Conservation (phyloP, 2,888 invertebrate genomes). For the Lasioglossum oenotherae region DNA sequence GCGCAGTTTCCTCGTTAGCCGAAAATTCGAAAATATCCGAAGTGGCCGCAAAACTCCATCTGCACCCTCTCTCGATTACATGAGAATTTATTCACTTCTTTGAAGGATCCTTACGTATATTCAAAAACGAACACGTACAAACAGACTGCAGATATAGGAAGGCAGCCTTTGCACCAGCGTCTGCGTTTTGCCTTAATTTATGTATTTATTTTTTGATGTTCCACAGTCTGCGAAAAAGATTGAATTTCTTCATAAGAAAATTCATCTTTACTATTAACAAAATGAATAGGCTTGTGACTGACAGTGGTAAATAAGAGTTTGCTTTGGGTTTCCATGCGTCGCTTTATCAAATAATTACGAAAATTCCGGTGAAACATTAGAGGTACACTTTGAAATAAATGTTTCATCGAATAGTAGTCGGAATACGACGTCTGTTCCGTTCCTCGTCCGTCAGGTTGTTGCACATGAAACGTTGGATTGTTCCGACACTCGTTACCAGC, state of each 20-base stretch:
- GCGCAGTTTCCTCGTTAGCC: conserved; percentile 12
- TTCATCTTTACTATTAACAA: not conserved
- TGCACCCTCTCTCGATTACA: not conserved
- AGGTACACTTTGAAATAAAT: not conserved
- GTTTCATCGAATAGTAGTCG: not conserved
- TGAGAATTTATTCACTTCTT: not conserved
- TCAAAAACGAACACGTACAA: not conserved
- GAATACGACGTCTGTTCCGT: not conserved
- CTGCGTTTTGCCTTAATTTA: not conserved
- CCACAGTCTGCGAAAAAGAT: not conserved
- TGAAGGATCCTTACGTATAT: not conserved
- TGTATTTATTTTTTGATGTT: not conserved
- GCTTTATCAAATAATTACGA: not conserved
- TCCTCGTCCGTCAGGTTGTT: not conserved
- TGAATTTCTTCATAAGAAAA: not conserved
- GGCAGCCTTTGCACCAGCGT: not conserved
- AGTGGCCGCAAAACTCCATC: not conserved
- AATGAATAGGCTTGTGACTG: not conserved
- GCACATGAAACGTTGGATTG: not conserved
- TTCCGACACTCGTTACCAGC: not conserved
- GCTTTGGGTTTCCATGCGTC: not conserved
- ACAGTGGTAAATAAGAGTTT: not conserved
- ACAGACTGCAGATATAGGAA: not conserved
- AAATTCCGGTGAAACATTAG: not conserved
- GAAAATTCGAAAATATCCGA: not conserved